Base-by-base conservation (phyloP, 92 coral and sea anemone species). In the Paragorgia papillata region DNA sequence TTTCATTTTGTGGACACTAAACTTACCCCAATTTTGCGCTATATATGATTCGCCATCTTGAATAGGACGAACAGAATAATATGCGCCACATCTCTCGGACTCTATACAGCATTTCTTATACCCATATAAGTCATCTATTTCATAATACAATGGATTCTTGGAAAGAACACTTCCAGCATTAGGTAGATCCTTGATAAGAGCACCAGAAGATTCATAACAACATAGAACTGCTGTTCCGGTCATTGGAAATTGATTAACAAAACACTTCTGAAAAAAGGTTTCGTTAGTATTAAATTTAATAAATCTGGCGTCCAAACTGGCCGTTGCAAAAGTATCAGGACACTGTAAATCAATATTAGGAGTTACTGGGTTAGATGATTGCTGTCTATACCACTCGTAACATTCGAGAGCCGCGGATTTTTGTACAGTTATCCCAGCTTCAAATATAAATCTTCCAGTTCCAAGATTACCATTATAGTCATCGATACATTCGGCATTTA, bases 401-500 rank as follows among this genome's bases (percentile, higher is more conserved):
- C 78, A 71, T 34, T 1, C 1, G 2, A 33, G n/a, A 30, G 28
- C 19, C 2, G 46, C 62, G 13, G 78, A 53, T 33, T 28, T 71
- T 26, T 4, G 43, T 20, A 15, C 53, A 29, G 7, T 17, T 20
- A 34, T 29, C 5, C 78, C 57, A 5, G 22, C 26, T 1, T 34
- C 65, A 55, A 51, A 71, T 71, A 71, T 71, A 63, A 63, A 71
- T 35, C 78, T 51, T 9, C 78, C 78, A 8, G 62, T 56, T 17
- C 63, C 78, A 22, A 71, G 64, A 32, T 71, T 71, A 5, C 78
- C 78, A 1, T 0, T 13, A 19, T 0, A 31, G 28, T 71, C 78
- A 26, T 71, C 78, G 9, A 71, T 71, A 13, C 12, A 63, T 54
- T 71, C 64, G 14, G 63, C 78, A 32, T 71, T 71, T 15, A 71